Evolutionary conservation across 1,140 invertebrate genomes (phyloP).

Genomic region (Pachypsylla venusta): DNA sequence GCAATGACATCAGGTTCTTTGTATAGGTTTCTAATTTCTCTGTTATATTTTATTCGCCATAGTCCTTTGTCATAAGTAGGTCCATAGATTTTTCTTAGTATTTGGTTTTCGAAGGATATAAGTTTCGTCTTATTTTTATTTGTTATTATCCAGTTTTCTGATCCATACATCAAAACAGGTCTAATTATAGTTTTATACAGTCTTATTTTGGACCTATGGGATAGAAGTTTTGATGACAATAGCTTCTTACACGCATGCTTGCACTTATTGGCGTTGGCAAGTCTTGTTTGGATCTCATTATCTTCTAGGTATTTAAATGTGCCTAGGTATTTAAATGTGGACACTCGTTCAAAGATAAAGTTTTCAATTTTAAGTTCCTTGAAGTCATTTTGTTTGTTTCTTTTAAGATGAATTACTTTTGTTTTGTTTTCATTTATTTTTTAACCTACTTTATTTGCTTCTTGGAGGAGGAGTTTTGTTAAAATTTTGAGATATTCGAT

Average conservation of each 20-base stretch:
- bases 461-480: slow-evolving; percentile 2
- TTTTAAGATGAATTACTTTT: slow-evolving; percentile 3
- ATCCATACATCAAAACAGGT: slow-evolving; percentile 16
- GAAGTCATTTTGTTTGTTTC: not conserved
- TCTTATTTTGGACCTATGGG: not conserved
- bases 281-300: not conserved
- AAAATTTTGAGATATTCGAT: slow-evolving; percentile 1
- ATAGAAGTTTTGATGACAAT: not conserved
- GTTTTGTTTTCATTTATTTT: slow-evolving; percentile 12
- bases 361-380: not conserved
- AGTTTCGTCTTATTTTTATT: slow-evolving; percentile 13
- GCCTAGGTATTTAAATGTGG: not conserved
- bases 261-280: not conserved
- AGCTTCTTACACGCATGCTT: not conserved
- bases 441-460: slow-evolving; percentile 4
- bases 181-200: slow-evolving; percentile 1
- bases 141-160: slow-evolving; percentile 16
- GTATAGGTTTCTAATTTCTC: slow-evolving; percentile 10
- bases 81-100: slow-evolving; percentile 14
- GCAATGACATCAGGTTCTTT: slow-evolving; percentile 9
- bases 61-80: slow-evolving; percentile 9
- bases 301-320: not conserved
- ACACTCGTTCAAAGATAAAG: not conserved
- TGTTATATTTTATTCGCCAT: slow-evolving; percentile 11
- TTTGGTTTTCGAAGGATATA: slow-evolving; percentile 12